These are phyloP conservation scores for Ptychodera flava DNA, from an alignment of 35 echinoderm and acorn worm species.

Conservation along the genomic window DNA sequence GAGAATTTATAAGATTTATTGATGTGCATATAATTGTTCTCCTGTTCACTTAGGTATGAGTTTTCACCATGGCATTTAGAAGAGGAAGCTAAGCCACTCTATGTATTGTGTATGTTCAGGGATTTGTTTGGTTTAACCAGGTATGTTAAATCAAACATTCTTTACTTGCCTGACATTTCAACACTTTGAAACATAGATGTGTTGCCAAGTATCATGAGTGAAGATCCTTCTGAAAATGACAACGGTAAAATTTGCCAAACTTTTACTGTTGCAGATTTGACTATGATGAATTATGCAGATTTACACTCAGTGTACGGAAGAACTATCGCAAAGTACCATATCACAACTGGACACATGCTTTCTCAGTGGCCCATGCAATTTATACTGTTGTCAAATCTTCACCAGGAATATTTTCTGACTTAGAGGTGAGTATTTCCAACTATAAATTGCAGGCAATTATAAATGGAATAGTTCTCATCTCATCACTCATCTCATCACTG, in stretches of 20 bases:
- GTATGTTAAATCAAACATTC: background rate
- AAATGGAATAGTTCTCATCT: no score
- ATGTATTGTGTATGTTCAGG: conserved; percentile 96
- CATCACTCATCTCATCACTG: no score
- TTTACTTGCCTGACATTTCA: no score
- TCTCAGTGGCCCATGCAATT: conserved; percentile 91
- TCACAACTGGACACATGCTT: conserved; percentile 98
- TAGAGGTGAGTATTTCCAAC: background rate
- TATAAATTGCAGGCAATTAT: no score
- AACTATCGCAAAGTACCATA: conserved; percentile 95
- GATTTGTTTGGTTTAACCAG: conserved; percentile 74
- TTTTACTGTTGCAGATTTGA: conserved; percentile 78
- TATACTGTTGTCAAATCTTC: conserved; percentile 91
- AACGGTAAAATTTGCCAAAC: no score
- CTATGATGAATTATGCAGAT: conserved; percentile 89
- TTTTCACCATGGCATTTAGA: conserved; percentile 96
- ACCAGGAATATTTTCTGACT: background rate
- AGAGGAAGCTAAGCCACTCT: conserved; percentile 86
- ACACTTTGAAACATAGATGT: no score
- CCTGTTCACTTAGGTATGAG: conserved; percentile 62
- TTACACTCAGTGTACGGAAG: conserved; percentile 88
- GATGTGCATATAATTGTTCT: background rate
- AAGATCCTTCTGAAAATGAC: no score
- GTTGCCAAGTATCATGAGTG: no score
- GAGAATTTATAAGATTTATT: no score